These are phyloP conservation scores for Cancer borealis DNA, from an alignment of 2,888 invertebrate species.

Conservation along the genomic window DNA sequence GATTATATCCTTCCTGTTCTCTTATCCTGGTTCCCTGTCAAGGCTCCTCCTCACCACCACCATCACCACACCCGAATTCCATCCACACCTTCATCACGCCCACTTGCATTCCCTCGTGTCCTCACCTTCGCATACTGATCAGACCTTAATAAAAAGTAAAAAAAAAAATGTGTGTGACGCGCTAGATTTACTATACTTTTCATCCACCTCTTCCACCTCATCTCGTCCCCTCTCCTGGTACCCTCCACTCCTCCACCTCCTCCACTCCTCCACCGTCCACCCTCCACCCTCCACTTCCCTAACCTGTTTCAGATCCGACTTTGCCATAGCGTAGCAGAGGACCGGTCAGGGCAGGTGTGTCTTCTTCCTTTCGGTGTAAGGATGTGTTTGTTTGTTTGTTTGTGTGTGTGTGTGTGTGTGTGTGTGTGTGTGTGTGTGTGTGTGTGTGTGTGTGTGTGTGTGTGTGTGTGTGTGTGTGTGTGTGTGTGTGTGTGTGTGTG, in stretches of 20 bases:
- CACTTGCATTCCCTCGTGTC: background rate
- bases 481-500: background rate
- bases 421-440: constrained; percentile 32
- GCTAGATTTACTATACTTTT: background rate
- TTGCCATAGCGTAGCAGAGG: background rate
- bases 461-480: constrained; percentile 23
- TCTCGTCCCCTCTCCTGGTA: background rate
- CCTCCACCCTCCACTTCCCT: background rate
- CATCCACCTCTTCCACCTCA: background rate
- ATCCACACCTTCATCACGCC: background rate
- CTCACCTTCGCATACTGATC: background rate
- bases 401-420: constrained; percentile 5
- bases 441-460: constrained; percentile 26
- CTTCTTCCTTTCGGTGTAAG: background rate
- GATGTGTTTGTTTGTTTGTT: background rate
- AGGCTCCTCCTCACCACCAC: background rate
- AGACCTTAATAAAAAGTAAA: background rate
- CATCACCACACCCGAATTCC: constrained; percentile 7
- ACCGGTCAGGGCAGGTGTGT: background rate
- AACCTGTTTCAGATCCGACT: background rate
- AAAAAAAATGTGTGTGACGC: background rate
- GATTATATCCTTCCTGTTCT: background rate
- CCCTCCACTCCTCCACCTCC: background rate
- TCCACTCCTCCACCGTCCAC: background rate
- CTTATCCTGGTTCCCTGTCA: constrained; percentile 13